These are phyloP conservation scores for Tanytarsus gracilentus DNA, from an alignment of 2,888 invertebrate species.

Conservation along the genomic window DNA sequence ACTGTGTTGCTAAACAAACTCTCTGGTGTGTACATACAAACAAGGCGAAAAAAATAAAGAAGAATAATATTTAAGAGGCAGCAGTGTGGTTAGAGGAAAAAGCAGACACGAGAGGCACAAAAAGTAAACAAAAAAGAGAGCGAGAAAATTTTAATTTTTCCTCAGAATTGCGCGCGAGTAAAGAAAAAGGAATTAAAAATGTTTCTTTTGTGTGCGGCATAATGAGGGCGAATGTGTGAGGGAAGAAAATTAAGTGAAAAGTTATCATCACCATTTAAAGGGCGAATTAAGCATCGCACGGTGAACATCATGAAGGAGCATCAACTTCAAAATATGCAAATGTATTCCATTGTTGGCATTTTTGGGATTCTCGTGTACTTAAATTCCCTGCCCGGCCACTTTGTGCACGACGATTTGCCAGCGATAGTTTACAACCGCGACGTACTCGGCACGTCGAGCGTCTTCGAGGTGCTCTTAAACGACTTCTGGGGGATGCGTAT, in stretches of 20 bases:
- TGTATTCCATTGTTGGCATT: slow-evolving; percentile 24
- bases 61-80: neutral
- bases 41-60: neutral
- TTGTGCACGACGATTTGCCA: slow-evolving; percentile 24
- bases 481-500: slow-evolving; percentile 90
- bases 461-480: slow-evolving; percentile 57
- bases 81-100: neutral
- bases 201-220: slow-evolving; percentile 1
- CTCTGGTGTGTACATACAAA: neutral
- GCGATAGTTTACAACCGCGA: slow-evolving; percentile 43
- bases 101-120: neutral
- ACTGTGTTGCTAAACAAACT: slow-evolving; percentile 8
- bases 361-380: slow-evolving; percentile 14
- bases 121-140: neutral
- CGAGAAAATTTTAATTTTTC: too few species aligned
- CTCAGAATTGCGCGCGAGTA: too few species aligned
- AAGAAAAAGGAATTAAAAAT: neutral
- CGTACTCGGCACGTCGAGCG: slow-evolving; percentile 58
- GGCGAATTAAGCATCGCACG: neutral
- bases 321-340: slow-evolving; percentile 27
- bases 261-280: slow-evolving; percentile 17
- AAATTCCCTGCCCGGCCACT: slow-evolving; percentile 19
- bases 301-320: slow-evolving; percentile 18
- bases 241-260: slow-evolving; percentile 23
- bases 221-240: slow-evolving; percentile 10